phyloP scores from a whole-genome alignment of 2,797 vertebrate genomes.

The Melopsittacus undulatus region DNA sequence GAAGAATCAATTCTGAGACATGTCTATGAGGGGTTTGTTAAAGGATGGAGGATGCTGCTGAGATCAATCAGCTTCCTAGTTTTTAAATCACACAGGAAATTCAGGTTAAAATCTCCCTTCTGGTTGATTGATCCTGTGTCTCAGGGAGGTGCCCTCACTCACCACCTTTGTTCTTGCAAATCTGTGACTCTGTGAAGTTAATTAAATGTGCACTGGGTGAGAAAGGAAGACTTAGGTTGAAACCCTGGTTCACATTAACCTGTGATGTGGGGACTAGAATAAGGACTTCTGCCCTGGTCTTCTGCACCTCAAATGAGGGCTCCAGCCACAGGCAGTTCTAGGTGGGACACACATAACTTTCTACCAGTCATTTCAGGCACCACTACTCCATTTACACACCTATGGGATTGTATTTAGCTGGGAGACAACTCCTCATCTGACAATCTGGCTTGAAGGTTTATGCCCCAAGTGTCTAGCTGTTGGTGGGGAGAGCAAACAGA shows the following conservation, averaged over 20 bases:
- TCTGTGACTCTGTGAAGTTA: not conserved
- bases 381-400: not conserved
- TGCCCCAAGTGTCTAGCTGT: not conserved
- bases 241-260: not conserved
- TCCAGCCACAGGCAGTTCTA: not conserved
- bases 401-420: rapidly evolving
- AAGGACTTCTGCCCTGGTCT: not conserved
- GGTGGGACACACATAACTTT: not conserved
- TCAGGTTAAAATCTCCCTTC: constrained; percentile 33
- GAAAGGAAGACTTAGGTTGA: not conserved
- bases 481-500: not conserved
- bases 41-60: constrained; percentile 31
- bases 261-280: not conserved
- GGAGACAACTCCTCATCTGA: not conserved
- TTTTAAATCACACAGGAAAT: constrained; percentile 54
- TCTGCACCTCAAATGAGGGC: not conserved
- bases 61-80: constrained; percentile 54
- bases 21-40: constrained; percentile 33
- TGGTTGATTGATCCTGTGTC: constrained; percentile 16
- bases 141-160: constrained; percentile 16
- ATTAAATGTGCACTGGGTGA: not conserved
- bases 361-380: not conserved
- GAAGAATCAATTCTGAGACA: constrained; percentile 53
- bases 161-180: constrained; percentile 18
- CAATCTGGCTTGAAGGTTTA: not conserved